phyloP scores from a whole-genome alignment of 2,113 vertebrate species.

The Alectura lathami region DNA sequence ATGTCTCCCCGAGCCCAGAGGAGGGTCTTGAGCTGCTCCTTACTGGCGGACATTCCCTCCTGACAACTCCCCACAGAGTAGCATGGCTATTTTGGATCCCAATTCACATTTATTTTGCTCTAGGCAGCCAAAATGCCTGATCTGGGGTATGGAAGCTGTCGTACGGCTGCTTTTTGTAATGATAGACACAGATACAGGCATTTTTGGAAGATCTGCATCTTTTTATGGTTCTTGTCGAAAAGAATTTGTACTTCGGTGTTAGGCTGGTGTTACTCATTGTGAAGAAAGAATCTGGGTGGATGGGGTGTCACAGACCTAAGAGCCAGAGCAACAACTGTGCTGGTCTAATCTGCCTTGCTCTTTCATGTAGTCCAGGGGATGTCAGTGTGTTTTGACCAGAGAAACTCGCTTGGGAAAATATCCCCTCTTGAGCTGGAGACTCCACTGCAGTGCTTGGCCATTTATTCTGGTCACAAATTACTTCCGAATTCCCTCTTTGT shows the following conservation, averaged over 20 bases:
- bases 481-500: background rate
- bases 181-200: background rate
- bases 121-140: background rate
- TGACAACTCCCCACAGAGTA: background rate
- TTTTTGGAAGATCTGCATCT: background rate
- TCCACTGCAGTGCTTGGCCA: background rate
- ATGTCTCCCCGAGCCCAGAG: background rate
- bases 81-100: background rate
- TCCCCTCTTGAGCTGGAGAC: background rate
- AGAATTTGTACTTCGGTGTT: accelerated
- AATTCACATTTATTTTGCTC: background rate
- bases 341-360: background rate
- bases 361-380: background rate
- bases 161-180: background rate
- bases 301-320: background rate
- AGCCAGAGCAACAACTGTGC: background rate
- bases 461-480: background rate
- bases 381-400: background rate
- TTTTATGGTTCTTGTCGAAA: background rate
- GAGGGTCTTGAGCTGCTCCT: background rate
- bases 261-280: background rate
- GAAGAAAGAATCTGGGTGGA: background rate
- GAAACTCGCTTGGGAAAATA: background rate
- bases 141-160: background rate
- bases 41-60: background rate